Base-by-base conservation (phyloP, 2,888 invertebrate genomes). In the Heliconius ethilla region DNA sequence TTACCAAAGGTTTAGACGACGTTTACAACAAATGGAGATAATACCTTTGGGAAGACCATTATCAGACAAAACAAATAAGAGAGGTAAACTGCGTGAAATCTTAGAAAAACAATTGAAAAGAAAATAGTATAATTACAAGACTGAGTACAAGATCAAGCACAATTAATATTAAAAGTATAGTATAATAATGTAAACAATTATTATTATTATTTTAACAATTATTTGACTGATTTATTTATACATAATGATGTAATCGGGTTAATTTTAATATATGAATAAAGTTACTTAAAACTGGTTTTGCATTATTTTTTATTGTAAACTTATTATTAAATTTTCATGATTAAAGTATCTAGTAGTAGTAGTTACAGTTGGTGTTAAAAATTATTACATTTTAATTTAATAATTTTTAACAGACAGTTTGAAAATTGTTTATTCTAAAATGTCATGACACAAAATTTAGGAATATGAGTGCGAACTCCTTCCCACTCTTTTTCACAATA, bases 1-100 rank as follows among this genome's bases (percentile, higher is more conserved):
- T 90, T 98, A 99, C 87, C 96, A 96, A 84, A 95, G 93, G 82
- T 96, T 97, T 85, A 95, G 96, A 76, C 92, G 95, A 77, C 95
- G 95, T 78, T 87, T 97, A 73, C 95, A 96, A 83, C 95, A 96
- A 79, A 95, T 95, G 87, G 96, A 95, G 84, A 90, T 96, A 82
- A 93, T 97, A 85, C 96, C 97, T 67, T 87, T 96, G 80, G 95
- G 97, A 25, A 89, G 90, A 86, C 89, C 92, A 73, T 83, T 94
- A 73, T 82, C 89, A 82, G 90, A 92, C 82, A 94, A 92, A 82
- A 89, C 91, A 66, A 93, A 92, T 84, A 94, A 91, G 82, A 94
- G 92, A 84, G 80, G 87, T 5, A 92, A 90, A 83, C 83, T 94
- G 74, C 88, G 92, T 81, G 92, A 94, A 85, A 88, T 94, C 81